These are phyloP conservation scores for Eidolon helvum DNA, from an alignment of 2,113 vertebrate species.

Conservation along the genomic window DNA sequence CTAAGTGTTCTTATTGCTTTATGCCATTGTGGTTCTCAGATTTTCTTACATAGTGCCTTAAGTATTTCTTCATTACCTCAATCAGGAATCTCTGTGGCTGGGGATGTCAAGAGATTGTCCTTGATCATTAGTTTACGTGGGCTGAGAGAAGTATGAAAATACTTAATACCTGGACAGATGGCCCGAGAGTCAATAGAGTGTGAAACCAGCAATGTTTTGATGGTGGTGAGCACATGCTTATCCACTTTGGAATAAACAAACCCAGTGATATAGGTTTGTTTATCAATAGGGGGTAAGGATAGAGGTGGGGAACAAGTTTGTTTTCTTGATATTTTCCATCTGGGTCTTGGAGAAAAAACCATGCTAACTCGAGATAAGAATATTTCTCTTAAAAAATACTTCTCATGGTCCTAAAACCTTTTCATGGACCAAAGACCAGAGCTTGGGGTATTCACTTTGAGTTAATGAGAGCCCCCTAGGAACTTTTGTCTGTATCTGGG, in stretches of 20 bases:
- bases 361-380: neutral
- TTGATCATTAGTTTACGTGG: neutral
- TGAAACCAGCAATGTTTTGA: conserved; percentile 46
- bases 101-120: neutral
- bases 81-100: neutral
- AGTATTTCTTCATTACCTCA: neutral
- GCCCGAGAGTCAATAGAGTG: neutral
- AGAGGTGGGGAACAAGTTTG: conserved; percentile 51
- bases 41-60: neutral
- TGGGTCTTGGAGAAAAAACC: neutral
- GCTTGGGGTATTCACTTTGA: neutral
- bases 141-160: conserved; percentile 41
- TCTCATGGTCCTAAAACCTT: neutral
- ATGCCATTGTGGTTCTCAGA: neutral
- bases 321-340: conserved; percentile 65
- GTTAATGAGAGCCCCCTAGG: neutral
- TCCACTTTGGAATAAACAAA: conserved; percentile 55
- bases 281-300: conserved; percentile 34
- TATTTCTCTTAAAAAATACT: neutral
- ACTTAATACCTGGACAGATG: conserved; percentile 63
- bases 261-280: conserved; percentile 49
- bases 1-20: neutral
- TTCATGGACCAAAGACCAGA: neutral
- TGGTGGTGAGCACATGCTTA: conserved; percentile 52
- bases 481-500: neutral